phyloP scores from a whole-genome alignment of 2,888 invertebrate species.

The Ichneumon xanthorius region DNA sequence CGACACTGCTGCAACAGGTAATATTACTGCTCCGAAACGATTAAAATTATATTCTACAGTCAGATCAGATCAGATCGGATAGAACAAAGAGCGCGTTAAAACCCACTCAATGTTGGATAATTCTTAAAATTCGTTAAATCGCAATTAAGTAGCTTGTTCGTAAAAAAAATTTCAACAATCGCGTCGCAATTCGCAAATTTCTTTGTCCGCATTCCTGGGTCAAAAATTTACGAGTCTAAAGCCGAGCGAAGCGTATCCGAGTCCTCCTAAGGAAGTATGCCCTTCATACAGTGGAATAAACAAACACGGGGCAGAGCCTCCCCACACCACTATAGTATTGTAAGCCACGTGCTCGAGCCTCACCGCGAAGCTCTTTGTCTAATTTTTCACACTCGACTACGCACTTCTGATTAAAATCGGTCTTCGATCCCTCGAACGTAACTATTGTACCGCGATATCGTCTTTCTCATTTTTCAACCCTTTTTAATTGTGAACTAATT shows the following conservation, averaged over 20 bases:
- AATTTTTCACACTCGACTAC: not conserved
- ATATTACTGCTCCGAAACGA: constrained; percentile 41
- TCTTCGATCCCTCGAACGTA: not conserved
- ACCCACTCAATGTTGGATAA: not conserved
- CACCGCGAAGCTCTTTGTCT: constrained; percentile 36
- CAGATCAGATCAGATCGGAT: not conserved
- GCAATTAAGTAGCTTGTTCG: not conserved
- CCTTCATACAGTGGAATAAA: constrained; percentile 38
- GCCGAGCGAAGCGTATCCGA: not conserved
- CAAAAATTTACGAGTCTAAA: not conserved
- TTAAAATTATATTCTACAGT: constrained; percentile 7
- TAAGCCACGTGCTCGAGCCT: constrained; percentile 43
- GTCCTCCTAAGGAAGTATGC: constrained; percentile 7
- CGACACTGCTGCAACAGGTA: constrained; percentile 80
- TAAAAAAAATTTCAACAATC: no score
- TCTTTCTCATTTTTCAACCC: not conserved
- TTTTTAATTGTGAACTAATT: not conserved
- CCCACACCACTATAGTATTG: constrained; percentile 2
- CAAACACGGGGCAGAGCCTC: constrained; percentile 24
- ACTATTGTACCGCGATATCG: no score
- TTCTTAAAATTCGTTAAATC: not conserved
- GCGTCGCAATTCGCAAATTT: constrained; percentile 20
- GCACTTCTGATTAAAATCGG: not conserved
- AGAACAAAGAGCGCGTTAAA: not conserved
- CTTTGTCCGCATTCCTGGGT: constrained; percentile 19